Conservation (phyloP, 2,888 invertebrate genomes). For the Dexiosoma caninum region DNA sequence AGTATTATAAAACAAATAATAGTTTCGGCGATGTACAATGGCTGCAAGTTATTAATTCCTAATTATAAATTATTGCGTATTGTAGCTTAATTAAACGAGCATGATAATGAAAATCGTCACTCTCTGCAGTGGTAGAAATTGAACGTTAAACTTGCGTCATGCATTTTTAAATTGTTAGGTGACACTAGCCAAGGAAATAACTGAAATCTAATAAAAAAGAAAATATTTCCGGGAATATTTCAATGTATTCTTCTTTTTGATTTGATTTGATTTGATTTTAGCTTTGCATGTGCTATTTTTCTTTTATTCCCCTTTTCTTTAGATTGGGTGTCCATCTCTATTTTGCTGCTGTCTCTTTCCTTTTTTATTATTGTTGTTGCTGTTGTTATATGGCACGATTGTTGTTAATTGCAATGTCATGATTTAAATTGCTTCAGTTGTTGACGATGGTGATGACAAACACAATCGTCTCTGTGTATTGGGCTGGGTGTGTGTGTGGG, state of each 20-base stretch:
- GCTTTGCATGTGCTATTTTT: constrained; percentile 4
- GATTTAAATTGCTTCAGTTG: constrained; percentile 50
- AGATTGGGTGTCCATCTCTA: constrained; percentile 16
- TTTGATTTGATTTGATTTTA: constrained; percentile 15
- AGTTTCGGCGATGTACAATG: too few relatives aligned
- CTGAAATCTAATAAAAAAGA: not conserved
- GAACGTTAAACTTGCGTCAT: too few relatives aligned
- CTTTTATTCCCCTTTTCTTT: not conserved
- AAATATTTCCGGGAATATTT: not conserved
- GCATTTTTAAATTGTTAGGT: too few relatives aligned
- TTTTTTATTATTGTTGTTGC: not conserved
- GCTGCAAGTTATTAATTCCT: too few relatives aligned
- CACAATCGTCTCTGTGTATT: too few relatives aligned
- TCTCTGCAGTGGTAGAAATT: too few relatives aligned
- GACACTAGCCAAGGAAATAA: not conserved
- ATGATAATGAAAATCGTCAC: too few relatives aligned
- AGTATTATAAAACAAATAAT: too few relatives aligned
- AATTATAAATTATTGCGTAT: too few relatives aligned
- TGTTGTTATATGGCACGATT: constrained; percentile 33
- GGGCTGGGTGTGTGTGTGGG: too few relatives aligned
- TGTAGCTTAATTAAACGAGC: too few relatives aligned
- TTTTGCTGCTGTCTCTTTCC: constrained; percentile 5
- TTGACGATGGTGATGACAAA: constrained; percentile 6
- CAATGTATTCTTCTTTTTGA: not conserved
- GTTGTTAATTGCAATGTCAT: constrained; percentile 61